Percentiles rank a stretch among this genome's conserved stretches.
phyloP scores from a whole-genome alignment of 2,797 vertebrate genomes.

The Petrocephalus sullivani region DNA sequence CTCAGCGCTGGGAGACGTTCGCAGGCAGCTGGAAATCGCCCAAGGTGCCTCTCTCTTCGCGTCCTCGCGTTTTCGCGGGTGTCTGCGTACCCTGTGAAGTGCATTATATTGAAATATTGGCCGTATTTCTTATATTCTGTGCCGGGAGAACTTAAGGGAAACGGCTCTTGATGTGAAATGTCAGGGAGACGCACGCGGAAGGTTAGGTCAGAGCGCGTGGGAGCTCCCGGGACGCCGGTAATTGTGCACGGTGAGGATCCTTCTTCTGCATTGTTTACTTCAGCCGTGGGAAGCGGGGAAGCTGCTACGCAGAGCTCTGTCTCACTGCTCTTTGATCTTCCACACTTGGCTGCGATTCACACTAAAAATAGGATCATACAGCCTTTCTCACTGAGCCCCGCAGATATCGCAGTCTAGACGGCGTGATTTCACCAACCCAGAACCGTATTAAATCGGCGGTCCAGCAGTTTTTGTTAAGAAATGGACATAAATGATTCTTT shows the following conservation, averaged over 20 bases:
- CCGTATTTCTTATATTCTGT: not conserved
- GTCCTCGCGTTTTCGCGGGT: not conserved
- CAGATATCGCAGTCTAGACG: not conserved
- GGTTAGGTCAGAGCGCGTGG: not conserved
- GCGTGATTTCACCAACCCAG: not conserved
- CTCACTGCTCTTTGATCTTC: not conserved
- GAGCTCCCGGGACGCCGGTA: not conserved
- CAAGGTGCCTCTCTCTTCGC: conserved; percentile 49
- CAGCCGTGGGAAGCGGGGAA: not conserved
- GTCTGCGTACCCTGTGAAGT: not conserved
- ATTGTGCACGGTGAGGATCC: not conserved
- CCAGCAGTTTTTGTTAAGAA: not conserved
- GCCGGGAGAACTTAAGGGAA: not conserved
- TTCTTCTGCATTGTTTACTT: conserved; percentile 15
- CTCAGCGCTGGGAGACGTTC: conserved; percentile 70
- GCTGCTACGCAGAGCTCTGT: not conserved
- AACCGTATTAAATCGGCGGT: not conserved
- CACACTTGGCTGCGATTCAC: not conserved
- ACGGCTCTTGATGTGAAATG: conserved; percentile 5
- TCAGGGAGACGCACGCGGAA: not conserved
- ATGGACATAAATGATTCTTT: not conserved
- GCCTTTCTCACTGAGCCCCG: not conserved
- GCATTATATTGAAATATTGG: not conserved
- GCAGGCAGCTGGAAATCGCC: conserved; percentile 69
- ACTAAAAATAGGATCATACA: conserved; percentile 6